Evolutionary conservation across 1,140 invertebrate genomes (phyloP), one percentile per base, ranked within the genome.

Genomic region (Brachionus rotundiformis): DNA sequence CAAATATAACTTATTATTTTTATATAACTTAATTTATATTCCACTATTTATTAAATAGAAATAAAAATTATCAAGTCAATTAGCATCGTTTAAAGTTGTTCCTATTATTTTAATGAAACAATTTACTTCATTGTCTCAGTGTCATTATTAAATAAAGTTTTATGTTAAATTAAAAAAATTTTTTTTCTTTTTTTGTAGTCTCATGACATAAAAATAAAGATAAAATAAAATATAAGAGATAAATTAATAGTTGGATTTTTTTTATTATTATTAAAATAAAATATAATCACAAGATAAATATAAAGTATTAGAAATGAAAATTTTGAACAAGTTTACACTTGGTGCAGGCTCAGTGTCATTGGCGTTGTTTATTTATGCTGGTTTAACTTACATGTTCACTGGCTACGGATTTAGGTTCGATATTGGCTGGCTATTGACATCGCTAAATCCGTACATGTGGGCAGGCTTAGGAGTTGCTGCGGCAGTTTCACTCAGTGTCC

Each of bases 371-470:
- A 73, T 47, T 71, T 44, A 87, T 86, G 82, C 83, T 88, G 89
- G 84, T 75, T 79, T 94, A 31, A 96, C 94, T 88, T 94, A 95
- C 89, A 88, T 94, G 63, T 89, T 96, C 61, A 94, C 93, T 86
- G 94, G 94, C 71, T 93, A 93, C 90, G 95, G 95, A 84, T 92
- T 94, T 89, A 90, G 93, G 85, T 90, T 96, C 84, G 94, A 94
- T 87, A 85, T 96, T 84, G 94, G 92, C 89, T 96, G 94, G 94
- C 94, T 96, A 87, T 88, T 98, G 76, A 89, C 91, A 84, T 90
- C 92, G 80, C 92, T 93, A 11, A 93, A 93, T 27, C 95, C 96
- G 0, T 95, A 94, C 85, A 93, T 98, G 92, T 99, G 95, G 95
- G 93, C 92, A 39, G 90, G 91, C 54, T 88, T 96, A 83, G 97